These are phyloP conservation scores for Dendrophyllia cribrosa DNA, from an alignment of 64 coral and sea anemone genomes.

Conservation along the genomic window DNA sequence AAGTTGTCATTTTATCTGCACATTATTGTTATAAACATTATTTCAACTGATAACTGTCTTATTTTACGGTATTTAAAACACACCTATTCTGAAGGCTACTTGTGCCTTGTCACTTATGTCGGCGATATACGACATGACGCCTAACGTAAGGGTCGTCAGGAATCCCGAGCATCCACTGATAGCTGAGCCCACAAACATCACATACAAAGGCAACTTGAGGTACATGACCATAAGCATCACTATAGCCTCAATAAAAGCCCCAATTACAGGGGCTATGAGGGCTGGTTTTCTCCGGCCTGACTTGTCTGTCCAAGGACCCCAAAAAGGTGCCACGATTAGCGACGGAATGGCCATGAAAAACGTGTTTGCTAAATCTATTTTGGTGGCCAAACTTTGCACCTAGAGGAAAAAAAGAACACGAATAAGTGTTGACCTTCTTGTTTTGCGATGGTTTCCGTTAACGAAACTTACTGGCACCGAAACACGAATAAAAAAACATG, in stretches of 20 bases:
- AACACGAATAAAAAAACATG: no score
- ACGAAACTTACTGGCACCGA: no score
- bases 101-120: neutral
- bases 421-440: no score
- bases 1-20: neutral
- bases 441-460: no score
- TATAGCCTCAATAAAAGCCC: neutral
- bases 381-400: slow-evolving; percentile 72
- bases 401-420: neutral
- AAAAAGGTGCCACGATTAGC: slow-evolving; percentile 46
- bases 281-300: slow-evolving; percentile 25
- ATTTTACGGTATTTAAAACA: neutral
- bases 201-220: slow-evolving; percentile 31
- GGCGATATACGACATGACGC: slow-evolving; percentile 46
- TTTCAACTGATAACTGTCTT: no score
- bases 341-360: slow-evolving; percentile 16
- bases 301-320: slow-evolving; percentile 60
- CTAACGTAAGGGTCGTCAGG: neutral
- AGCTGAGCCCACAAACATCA: slow-evolving; percentile 31
- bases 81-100: slow-evolving; percentile 18
- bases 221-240: slow-evolving; percentile 28
- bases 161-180: slow-evolving; percentile 17
- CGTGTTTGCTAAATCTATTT: slow-evolving; percentile 48
- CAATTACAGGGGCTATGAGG: slow-evolving; percentile 34
- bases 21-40: neutral